These are phyloP conservation scores for Marcusenius ussheri DNA, from an alignment of 2,113 vertebrate genomes.

Conservation along the genomic window DNA sequence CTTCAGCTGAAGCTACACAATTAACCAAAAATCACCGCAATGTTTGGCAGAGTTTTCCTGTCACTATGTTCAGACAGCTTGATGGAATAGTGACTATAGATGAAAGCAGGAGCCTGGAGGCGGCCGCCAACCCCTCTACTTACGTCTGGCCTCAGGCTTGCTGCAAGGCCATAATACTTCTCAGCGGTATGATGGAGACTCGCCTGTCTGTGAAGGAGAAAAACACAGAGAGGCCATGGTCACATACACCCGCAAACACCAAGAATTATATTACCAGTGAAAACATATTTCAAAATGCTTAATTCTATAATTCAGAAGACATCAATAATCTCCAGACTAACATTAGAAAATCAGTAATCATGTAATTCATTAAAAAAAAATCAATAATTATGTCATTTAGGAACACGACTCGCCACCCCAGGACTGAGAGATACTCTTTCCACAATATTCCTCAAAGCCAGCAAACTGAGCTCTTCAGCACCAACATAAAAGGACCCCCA, in stretches of 20 bases:
- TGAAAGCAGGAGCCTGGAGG: neutral
- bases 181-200: slow-evolving; percentile 15
- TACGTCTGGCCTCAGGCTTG: slow-evolving; percentile 3
- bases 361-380: neutral
- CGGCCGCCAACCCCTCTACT: neutral
- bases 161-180: slow-evolving; percentile 16
- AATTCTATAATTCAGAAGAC: neutral
- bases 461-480: neutral
- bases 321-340: neutral
- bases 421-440: neutral
- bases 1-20: neutral
- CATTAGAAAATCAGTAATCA: neutral
- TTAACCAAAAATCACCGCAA: neutral
- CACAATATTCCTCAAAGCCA: neutral
- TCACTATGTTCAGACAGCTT: neutral
- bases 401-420: neutral
- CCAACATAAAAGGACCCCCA: neutral
- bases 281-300: neutral
- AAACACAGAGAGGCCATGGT: neutral
- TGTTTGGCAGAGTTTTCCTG: neutral
- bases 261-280: neutral
- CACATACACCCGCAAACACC: neutral
- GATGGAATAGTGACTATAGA: neutral
- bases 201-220: slow-evolving; percentile 73
- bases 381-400: neutral